Evolutionary conservation across 2,888 invertebrate species (phyloP).

Genomic region (Drosophila sordidula): DNA sequence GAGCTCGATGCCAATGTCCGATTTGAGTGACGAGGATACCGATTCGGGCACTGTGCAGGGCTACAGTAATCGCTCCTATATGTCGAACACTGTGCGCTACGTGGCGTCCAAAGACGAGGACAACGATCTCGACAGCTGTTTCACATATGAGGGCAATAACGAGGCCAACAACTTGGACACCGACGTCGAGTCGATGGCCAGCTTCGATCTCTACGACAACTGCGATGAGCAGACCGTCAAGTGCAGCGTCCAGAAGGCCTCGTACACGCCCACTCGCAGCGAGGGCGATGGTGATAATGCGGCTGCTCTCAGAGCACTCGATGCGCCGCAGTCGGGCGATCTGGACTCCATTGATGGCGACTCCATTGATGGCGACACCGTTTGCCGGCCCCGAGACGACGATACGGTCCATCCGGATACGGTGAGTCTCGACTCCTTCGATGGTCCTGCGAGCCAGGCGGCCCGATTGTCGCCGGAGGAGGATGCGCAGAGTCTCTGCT

Average conservation of each 20-base stretch:
- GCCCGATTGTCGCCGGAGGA: conserved; percentile 3
- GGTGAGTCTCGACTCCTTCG: conserved; percentile 33
- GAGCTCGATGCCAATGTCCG: conserved; percentile 19
- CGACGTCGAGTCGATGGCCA: background rate
- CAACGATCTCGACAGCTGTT: conserved; percentile 6
- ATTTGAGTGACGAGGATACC: conserved; percentile 57
- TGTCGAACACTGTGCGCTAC: conserved; percentile 60
- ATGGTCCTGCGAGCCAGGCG: background rate
- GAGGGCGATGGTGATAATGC: background rate
- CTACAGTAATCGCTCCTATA: conserved; percentile 56
- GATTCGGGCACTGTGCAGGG: conserved; percentile 28
- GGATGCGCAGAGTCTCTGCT: conserved; percentile 22
- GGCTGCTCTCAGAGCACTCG: background rate
- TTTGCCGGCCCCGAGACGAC: conserved; percentile 12
- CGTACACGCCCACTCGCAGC: background rate
- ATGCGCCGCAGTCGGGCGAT: conserved; percentile 11
- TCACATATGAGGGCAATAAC: background rate
- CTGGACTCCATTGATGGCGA: conserved; percentile 22
- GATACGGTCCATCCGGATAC: conserved; percentile 1
- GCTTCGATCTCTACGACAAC: background rate
- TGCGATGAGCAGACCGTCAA: conserved; percentile 16
- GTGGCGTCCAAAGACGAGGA: conserved; percentile 25
- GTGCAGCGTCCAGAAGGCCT: background rate
- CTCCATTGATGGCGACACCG: conserved; percentile 33
- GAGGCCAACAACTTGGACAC: background rate